These are phyloP conservation scores for Pseudopipra pipra DNA, from an alignment of 2,113 vertebrate genomes.

Conservation along the genomic window DNA sequence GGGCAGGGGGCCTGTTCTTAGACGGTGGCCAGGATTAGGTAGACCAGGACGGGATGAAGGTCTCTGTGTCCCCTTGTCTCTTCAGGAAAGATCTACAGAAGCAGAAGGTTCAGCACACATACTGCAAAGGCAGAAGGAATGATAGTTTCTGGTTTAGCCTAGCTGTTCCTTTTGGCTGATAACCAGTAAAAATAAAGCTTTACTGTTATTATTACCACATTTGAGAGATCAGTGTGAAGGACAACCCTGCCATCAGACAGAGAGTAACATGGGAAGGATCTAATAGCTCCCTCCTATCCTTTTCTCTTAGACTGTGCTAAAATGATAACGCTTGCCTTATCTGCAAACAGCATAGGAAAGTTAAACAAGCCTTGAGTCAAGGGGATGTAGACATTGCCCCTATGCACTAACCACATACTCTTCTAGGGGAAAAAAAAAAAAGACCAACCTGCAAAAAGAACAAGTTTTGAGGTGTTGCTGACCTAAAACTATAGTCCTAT, in stretches of 20 bases:
- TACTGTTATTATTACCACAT: background rate
- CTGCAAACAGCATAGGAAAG: constrained; percentile 7
- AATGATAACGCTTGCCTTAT: constrained; percentile 15
- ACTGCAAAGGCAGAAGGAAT: background rate
- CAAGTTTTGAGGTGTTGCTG: background rate
- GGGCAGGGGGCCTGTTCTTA: background rate
- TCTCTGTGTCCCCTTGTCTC: background rate
- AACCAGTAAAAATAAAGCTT: constrained; percentile 12
- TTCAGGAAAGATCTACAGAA: background rate
- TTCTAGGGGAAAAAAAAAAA: background rate
- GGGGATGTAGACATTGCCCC: background rate
- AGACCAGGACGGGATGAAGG: background rate
- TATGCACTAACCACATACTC: background rate
- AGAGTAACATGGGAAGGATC: background rate
- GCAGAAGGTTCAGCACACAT: background rate
- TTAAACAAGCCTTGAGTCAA: constrained; percentile 15
- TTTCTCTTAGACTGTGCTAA: background rate
- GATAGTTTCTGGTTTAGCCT: background rate
- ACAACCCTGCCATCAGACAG: background rate
- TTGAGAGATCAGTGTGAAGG: background rate
- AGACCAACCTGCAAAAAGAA: background rate
- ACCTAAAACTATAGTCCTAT: background rate
- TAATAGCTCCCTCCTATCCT: background rate
- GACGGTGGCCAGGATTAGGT: background rate
- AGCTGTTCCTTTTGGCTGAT: background rate